Conservation (phyloP, 1,140 invertebrate genomes). For the Parasteatoda tepidariorum region DNA sequence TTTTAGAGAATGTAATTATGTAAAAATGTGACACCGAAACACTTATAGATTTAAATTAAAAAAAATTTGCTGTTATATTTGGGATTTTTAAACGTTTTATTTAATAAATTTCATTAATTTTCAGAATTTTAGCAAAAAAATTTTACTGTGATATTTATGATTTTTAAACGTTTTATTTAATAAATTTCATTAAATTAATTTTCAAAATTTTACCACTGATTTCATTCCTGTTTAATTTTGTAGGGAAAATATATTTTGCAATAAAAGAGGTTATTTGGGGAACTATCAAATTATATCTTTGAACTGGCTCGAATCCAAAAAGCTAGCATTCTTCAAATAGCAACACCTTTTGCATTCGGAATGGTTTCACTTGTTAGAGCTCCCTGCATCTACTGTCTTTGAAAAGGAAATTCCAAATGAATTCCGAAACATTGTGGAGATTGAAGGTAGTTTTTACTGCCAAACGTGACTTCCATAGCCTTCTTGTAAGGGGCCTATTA, state of each 20-base stretch:
- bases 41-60: too few species aligned
- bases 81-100: too few species aligned
- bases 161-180: too few species aligned
- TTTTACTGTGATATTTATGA: too few species aligned
- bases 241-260: neutral
- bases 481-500: slow-evolving; percentile 44
- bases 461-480: slow-evolving; percentile 41
- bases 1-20: too few species aligned
- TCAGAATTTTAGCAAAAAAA: too few species aligned
- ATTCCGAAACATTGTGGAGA: slow-evolving; percentile 47
- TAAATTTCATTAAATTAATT: neutral
- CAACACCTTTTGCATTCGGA: slow-evolving; percentile 43
- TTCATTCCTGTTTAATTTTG: neutral
- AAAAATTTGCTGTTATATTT: too few species aligned
- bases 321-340: slow-evolving; percentile 39
- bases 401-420: slow-evolving; percentile 53
- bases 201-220: neutral
- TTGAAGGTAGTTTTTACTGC: slow-evolving; percentile 42
- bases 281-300: slow-evolving; percentile 26
- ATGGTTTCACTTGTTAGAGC: slow-evolving; percentile 51
- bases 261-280: neutral
- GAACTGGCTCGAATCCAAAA: neutral
- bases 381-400: neutral
- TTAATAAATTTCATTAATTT: too few species aligned
- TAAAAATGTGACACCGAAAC: too few species aligned